phyloP scores from a whole-genome alignment of 2,797 vertebrate genomes.

The Taenioides sp. region DNA sequence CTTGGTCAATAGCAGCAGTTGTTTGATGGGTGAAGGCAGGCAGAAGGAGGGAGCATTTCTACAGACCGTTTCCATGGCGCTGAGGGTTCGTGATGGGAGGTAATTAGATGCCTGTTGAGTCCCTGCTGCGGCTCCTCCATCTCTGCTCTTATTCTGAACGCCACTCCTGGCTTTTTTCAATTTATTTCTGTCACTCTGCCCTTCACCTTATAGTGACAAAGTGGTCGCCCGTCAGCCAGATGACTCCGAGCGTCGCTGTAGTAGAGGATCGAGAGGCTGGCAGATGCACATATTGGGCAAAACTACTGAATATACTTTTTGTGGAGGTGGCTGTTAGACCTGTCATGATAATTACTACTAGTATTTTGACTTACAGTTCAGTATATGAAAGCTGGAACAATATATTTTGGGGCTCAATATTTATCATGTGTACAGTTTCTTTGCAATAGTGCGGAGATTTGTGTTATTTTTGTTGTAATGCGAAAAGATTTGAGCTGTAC shows the following conservation, averaged over 20 bases:
- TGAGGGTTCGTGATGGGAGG: conserved; percentile 56
- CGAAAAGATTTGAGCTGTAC: too few relatives aligned
- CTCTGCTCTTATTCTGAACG: conserved; percentile 39
- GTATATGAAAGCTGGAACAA: too few relatives aligned
- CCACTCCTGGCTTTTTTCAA: conserved; percentile 25
- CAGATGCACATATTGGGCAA: conserved; percentile 22
- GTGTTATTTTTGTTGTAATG: too few relatives aligned
- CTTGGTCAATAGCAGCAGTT: conserved; percentile 40
- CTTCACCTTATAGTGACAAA: conserved; percentile 18
- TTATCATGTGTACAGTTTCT: too few relatives aligned
- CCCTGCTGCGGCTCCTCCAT: conserved; percentile 37
- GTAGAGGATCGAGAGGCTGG: conserved; percentile 39
- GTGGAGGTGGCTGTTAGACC: neutral
- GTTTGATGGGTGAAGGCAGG: conserved; percentile 28
- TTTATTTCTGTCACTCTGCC: neutral
- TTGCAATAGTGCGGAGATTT: too few relatives aligned
- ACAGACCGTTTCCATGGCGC: conserved; percentile 64
- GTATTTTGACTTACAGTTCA: too few relatives aligned
- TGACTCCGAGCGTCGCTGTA: conserved; percentile 42
- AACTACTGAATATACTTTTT: neutral
- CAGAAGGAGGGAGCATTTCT: conserved; percentile 24
- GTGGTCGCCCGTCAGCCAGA: conserved; percentile 19
- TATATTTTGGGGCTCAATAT: too few relatives aligned
- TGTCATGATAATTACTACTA: too few relatives aligned
- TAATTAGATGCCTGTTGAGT: conserved; percentile 70